Evolutionary conservation across 2,888 invertebrate species (phyloP).

Genomic region (Lypha dubia): DNA sequence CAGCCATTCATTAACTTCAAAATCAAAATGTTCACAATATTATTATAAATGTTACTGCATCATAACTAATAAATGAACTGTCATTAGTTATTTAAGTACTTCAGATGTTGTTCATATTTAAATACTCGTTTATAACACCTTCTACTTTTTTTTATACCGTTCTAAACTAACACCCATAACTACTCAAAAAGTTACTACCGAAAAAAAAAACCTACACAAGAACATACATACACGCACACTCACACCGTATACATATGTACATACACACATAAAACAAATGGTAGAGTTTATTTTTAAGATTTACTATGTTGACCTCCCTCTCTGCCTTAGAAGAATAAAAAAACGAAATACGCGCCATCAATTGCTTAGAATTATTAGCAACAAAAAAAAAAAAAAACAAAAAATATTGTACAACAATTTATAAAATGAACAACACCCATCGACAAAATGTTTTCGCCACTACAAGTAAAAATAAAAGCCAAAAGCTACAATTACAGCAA

Average conservation of each 20-base stretch:
- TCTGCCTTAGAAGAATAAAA: constrained; percentile 49
- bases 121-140: constrained; percentile 67
- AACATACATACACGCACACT: not conserved
- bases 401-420: constrained; percentile 58
- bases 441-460: constrained; percentile 41
- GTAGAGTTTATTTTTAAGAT: constrained; percentile 40
- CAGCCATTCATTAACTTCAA: not conserved
- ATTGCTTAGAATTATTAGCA: constrained; percentile 41
- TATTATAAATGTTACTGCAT: constrained; percentile 47
- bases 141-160: constrained; percentile 42
- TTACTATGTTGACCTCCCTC: constrained; percentile 66
- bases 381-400: constrained; percentile 15
- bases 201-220: not conserved
- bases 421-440: constrained; percentile 71
- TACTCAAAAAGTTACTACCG: constrained; percentile 2
- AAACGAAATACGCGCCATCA: constrained; percentile 34
- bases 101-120: constrained; percentile 59
- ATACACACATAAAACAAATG: constrained; percentile 9
- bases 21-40: constrained; percentile 42
- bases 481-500: constrained; percentile 35
- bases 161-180: constrained; percentile 21
- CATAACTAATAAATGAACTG: constrained; percentile 68
- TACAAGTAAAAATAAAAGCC: constrained; percentile 24
- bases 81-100: constrained; percentile 66
- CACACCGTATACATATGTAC: not conserved